These are phyloP conservation scores for Armadillidium nasatum DNA, from an alignment of 1,140 invertebrate species.

Conservation along the genomic window DNA sequence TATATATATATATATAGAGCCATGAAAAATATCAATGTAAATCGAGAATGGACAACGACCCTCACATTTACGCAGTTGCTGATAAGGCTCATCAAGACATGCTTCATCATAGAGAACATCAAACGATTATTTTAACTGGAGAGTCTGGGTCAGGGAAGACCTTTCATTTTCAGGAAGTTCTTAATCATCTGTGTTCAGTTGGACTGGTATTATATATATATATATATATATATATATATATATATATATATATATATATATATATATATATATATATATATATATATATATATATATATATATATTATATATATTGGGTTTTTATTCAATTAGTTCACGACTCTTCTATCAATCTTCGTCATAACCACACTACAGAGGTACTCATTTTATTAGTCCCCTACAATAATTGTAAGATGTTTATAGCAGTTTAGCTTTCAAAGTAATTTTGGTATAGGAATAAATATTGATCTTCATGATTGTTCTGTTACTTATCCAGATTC, in stretches of 20 bases:
- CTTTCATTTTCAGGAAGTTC: slow-evolving; percentile 11
- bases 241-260: slow-evolving; percentile 17
- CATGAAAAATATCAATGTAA: neutral
- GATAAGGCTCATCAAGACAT: slow-evolving; percentile 27
- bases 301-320: too few species aligned
- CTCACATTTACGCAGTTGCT: slow-evolving; percentile 23
- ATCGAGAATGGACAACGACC: neutral
- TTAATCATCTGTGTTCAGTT: slow-evolving; percentile 23
- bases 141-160: slow-evolving; percentile 23
- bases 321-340: too few species aligned
- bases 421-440: too few species aligned
- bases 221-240: too few species aligned
- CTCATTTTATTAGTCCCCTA: too few species aligned
- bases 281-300: neutral
- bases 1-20: slow-evolving; percentile 6
- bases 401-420: too few species aligned
- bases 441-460: too few species aligned
- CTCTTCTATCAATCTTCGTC: too few species aligned
- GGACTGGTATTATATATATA: too few species aligned
- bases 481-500: too few species aligned
- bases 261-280: slow-evolving; percentile 17
- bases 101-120: slow-evolving; percentile 18
- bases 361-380: too few species aligned
- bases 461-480: too few species aligned
- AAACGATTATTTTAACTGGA: slow-evolving; percentile 14